A percentile compares a stretch with the other conserved stretches of the same genome.
These are phyloP conservation scores for Portevinia maculata DNA, from an alignment of 2,888 invertebrate species.

Conservation along the genomic window DNA sequence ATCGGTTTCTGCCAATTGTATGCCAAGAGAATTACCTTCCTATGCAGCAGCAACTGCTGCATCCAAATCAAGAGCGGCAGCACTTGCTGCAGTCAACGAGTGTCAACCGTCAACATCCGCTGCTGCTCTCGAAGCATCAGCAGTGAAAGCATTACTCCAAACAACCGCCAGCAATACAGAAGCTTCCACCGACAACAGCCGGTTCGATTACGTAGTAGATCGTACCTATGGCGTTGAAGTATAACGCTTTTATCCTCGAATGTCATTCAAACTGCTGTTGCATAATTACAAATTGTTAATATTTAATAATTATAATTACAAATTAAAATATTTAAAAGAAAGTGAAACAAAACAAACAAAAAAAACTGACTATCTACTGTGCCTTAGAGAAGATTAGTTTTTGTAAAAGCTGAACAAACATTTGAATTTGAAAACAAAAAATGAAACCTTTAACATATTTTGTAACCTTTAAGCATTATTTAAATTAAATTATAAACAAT, in stretches of 20 bases:
- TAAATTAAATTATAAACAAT: conserved; percentile 75
- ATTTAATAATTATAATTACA: conserved; percentile 56
- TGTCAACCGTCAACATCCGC: conserved; percentile 73
- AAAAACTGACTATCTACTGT: conserved; percentile 69
- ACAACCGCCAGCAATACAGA: conserved; percentile 47
- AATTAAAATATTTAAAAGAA: conserved; percentile 6
- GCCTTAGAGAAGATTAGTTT: conserved; percentile 70
- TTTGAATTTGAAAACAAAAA: conserved; percentile 47
- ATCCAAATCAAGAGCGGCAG: conserved; percentile 58
- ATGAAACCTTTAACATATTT: conserved; percentile 40
- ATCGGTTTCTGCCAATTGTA: conserved; percentile 60
- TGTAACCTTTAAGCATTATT: conserved; percentile 78
- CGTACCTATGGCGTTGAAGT: conserved; percentile 93
- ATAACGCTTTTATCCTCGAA: conserved; percentile 81
- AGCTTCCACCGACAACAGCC: conserved; percentile 81
- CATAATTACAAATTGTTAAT: conserved; percentile 61
- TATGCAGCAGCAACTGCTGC: conserved; percentile 69
- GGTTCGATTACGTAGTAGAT: conserved; percentile 92
- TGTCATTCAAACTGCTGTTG: conserved; percentile 40
- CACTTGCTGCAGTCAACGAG: conserved; percentile 70
- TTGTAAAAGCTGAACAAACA: conserved; percentile 15
- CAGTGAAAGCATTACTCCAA: conserved; percentile 30
- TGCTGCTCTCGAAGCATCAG: conserved; percentile 57
- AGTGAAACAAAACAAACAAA: conserved; percentile 13
- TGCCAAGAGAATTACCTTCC: conserved; percentile 64